Percentiles rank a stretch among this genome's conserved stretches.
Conservation (phyloP, 2,113 vertebrate species). For the Beaufortia kweichowensis region DNA sequence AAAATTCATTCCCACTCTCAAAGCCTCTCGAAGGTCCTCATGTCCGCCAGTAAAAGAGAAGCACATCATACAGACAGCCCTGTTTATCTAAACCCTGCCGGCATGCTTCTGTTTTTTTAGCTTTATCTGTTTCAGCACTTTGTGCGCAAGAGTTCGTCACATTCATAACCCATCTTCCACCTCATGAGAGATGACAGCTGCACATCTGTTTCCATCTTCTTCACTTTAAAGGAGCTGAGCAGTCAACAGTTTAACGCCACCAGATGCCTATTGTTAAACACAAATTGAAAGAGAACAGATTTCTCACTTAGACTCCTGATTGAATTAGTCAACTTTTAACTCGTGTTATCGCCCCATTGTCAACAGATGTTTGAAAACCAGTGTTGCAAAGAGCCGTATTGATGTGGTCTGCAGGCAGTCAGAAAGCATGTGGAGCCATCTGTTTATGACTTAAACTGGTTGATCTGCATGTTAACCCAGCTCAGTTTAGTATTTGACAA, state of each 20-base stretch:
- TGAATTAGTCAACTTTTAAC: conserved; percentile 19
- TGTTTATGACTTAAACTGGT: conserved; percentile 15
- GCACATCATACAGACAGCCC: background rate
- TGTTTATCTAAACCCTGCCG: background rate
- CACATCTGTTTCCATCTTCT: conserved; percentile 35
- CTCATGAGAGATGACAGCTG: conserved; percentile 39
- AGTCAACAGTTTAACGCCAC: conserved; percentile 18
- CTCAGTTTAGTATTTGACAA: background rate
- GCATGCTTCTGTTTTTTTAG: background rate
- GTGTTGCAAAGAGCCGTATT: background rate
- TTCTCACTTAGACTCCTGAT: conserved; percentile 16
- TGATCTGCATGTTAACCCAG: conserved; percentile 25
- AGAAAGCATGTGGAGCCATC: background rate
- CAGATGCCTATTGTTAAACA: conserved; percentile 21
- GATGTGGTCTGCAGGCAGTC: background rate
- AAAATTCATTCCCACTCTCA: conserved; percentile 6
- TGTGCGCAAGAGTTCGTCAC: conserved; percentile 16
- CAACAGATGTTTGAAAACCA: conserved; percentile 22
- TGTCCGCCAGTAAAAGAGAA: background rate
- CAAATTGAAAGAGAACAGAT: background rate
- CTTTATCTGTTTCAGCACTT: conserved; percentile 12
- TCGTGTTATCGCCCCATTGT: conserved; percentile 7
- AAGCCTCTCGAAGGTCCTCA: background rate
- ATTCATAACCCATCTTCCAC: conserved; percentile 34
- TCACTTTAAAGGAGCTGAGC: background rate